phyloP scores from a whole-genome alignment of 1,140 invertebrate genomes.

The Drosophila elegans region DNA sequence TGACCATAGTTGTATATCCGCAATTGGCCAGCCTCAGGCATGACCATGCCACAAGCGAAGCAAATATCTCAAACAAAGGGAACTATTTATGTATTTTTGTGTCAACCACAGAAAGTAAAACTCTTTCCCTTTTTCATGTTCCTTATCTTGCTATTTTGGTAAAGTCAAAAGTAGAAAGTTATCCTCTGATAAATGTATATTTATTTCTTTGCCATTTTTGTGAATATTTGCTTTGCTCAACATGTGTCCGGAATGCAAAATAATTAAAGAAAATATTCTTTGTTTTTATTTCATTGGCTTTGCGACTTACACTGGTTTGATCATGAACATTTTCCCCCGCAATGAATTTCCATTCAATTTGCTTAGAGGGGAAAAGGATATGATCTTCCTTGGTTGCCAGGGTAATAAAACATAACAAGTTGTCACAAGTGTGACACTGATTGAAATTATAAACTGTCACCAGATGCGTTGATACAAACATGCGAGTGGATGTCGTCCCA shows the following conservation, averaged over 20 bases:
- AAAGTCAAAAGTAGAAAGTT: constrained; percentile 14
- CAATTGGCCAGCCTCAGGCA: constrained; percentile 29
- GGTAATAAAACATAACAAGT: constrained; percentile 64
- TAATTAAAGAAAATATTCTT: constrained; percentile 69
- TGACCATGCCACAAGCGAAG: constrained; percentile 48
- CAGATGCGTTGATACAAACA: constrained; percentile 19
- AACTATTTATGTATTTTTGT: constrained; percentile 16
- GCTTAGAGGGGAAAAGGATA: background rate
- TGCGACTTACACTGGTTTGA: constrained; percentile 1
- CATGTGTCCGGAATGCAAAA: constrained; percentile 36
- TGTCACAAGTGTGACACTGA: constrained; percentile 70
- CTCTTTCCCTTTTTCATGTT: background rate
- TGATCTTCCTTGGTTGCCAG: constrained; percentile 10
- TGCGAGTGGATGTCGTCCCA: constrained; percentile 25
- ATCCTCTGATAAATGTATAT: constrained; percentile 3
- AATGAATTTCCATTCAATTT: constrained; percentile 39
- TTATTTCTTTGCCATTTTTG: constrained; percentile 15
- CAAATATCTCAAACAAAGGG: constrained; percentile 37
- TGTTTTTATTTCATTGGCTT: constrained; percentile 25
- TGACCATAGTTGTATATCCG: constrained; percentile 11
- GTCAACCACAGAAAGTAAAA: constrained; percentile 21
- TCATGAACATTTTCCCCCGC: constrained; percentile 12
- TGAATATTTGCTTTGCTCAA: constrained; percentile 14
- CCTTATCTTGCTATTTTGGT: background rate
- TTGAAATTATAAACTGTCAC: constrained; percentile 76